phyloP scores from a whole-genome alignment of 37 sponge, comb jelly and placozoan genomes.

The Cladorhizidae sp. region DNA sequence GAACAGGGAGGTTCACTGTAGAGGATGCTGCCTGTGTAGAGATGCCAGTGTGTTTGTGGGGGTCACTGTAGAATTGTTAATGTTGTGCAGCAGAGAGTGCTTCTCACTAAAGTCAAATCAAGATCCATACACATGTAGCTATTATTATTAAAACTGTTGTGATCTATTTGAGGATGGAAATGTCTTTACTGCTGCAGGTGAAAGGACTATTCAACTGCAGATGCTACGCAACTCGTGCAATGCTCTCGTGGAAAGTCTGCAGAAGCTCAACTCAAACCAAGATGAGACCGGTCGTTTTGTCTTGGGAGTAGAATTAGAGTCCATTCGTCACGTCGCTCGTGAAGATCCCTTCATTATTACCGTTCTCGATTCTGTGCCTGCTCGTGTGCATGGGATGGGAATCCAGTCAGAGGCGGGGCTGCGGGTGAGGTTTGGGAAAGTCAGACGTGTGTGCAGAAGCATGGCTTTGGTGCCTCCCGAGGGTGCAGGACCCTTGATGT shows the following conservation, averaged over 20 bases:
- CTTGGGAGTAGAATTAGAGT: slow-evolving; percentile 29
- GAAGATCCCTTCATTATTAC: slow-evolving; percentile 52
- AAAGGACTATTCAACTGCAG: slow-evolving; percentile 50
- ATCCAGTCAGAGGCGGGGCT: slow-evolving; percentile 63
- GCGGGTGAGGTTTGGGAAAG: slow-evolving; percentile 59
- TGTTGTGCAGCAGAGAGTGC: no score
- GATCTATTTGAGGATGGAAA: no score
- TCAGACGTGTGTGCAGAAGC: slow-evolving; percentile 50
- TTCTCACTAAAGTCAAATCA: background rate
- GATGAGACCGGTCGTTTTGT: slow-evolving; percentile 25
- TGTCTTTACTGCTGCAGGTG: background rate
- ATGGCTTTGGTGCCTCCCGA: slow-evolving; percentile 80
- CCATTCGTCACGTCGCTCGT: slow-evolving; percentile 44
- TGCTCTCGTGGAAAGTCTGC: slow-evolving; percentile 43
- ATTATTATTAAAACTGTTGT: no score
- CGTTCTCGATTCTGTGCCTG: slow-evolving; percentile 61
- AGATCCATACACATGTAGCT: no score
- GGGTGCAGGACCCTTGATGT: slow-evolving; percentile 66
- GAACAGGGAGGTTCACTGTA: no score
- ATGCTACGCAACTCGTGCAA: slow-evolving; percentile 66
- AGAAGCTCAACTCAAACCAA: slow-evolving; percentile 8
- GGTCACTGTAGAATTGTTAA: no score
- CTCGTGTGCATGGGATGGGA: slow-evolving; percentile 25
- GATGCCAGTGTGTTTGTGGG: no score
- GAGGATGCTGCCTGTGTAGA: no score